These are phyloP conservation scores for Drosophila demipolita DNA, from an alignment of 2,888 invertebrate genomes.

Conservation along the genomic window DNA sequence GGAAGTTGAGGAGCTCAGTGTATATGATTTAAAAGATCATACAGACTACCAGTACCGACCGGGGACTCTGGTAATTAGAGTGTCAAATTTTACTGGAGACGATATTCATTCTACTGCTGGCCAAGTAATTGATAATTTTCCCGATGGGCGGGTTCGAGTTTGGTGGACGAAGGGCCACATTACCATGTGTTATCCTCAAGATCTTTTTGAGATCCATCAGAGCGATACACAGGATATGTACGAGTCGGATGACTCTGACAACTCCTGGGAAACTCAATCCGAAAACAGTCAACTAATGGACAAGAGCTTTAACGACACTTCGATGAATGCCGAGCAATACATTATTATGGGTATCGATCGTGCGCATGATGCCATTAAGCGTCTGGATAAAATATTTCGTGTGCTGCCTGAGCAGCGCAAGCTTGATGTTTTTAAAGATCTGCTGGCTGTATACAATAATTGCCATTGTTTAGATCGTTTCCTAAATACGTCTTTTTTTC, in stretches of 20 bases:
- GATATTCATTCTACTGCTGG: constrained; percentile 92
- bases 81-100: constrained; percentile 91
- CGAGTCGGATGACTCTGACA: constrained; percentile 87
- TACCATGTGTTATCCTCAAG: constrained; percentile 97
- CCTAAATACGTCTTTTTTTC: constrained; percentile 94
- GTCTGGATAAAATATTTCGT: constrained; percentile 92
- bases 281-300: constrained; percentile 85
- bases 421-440: constrained; percentile 91
- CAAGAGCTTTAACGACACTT: constrained; percentile 63
- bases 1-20: constrained; percentile 93
- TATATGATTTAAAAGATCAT: constrained; percentile 98
- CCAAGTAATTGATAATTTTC: constrained; percentile 95
- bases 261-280: constrained; percentile 94
- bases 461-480: constrained; percentile 94
- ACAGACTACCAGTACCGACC: constrained; percentile 97
- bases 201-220: constrained; percentile 91
- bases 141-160: constrained; percentile 94
- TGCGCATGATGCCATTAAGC: constrained; percentile 90
- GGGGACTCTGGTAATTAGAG: constrained; percentile 94
- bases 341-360: constrained; percentile 92
- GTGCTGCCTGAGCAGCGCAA: constrained; percentile 91
- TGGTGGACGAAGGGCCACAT: constrained; percentile 95
- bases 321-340: constrained; percentile 86
- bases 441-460: constrained; percentile 93
- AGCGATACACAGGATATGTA: constrained; percentile 89